A percentile compares a stretch with the other conserved stretches of the same genome.
Evolutionary conservation across 30 jellyfish, hydroid and myxozoan species (phyloP).

Genomic region (Aurelia aurita complex sp. Pacific): DNA sequence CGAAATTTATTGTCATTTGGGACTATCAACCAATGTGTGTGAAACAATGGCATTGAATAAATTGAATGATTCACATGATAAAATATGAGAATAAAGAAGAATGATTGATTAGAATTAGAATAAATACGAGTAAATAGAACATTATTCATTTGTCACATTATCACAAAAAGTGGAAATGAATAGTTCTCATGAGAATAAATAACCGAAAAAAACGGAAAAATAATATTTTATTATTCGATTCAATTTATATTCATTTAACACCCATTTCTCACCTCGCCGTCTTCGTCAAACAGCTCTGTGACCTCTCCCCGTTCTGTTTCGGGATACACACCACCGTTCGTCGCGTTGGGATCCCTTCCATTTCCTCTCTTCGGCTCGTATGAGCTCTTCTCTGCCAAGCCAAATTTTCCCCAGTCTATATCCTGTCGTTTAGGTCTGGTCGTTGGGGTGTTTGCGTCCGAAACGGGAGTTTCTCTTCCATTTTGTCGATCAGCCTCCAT

Average conservation of each 20-base stretch:
- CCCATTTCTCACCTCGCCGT: conserved; percentile 51
- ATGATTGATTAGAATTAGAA: too few species aligned
- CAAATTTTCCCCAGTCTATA: conserved; percentile 79
- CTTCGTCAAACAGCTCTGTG: conserved; percentile 66
- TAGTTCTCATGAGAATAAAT: too few species aligned
- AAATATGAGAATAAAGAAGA: too few species aligned
- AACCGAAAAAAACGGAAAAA: too few species aligned
- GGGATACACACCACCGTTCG: conserved; percentile 1
- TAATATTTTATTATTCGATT: too few species aligned
- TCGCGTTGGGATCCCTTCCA: conserved; percentile 6
- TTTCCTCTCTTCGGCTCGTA: conserved; percentile 38
- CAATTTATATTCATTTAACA: neutral
- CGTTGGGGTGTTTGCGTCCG: neutral
- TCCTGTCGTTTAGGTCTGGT: conserved; percentile 35
- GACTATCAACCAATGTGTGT: too few species aligned
- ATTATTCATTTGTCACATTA: too few species aligned
- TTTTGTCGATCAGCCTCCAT: conserved; percentile 16
- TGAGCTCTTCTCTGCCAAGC: conserved; percentile 72
- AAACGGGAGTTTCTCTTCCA: conserved; percentile 13
- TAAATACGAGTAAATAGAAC: too few species aligned
- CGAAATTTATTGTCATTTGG: too few species aligned
- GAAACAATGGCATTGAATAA: too few species aligned
- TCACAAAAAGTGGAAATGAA: too few species aligned
- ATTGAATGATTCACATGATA: too few species aligned
- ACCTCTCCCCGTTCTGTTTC: conserved; percentile 43